These are phyloP conservation scores for Argyrosomus regius DNA, from an alignment of 2,797 vertebrate species.

Conservation along the genomic window DNA sequence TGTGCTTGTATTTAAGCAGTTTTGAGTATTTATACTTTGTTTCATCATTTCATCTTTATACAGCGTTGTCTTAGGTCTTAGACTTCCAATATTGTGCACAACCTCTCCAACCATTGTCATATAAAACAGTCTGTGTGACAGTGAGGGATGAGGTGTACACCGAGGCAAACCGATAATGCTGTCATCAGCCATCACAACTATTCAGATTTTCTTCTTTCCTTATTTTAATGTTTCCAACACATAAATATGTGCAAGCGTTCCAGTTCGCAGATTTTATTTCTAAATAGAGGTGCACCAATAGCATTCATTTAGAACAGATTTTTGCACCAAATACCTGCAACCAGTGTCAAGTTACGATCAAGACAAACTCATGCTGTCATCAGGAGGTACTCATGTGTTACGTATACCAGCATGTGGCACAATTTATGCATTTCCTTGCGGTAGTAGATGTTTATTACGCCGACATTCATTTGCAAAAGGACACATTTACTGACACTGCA, in stretches of 20 bases:
- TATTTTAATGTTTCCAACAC: not conserved
- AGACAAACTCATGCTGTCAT: constrained; percentile 7
- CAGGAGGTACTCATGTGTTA: constrained; percentile 6
- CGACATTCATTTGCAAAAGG: not conserved
- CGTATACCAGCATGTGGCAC: not conserved
- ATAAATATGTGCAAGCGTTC: not conserved
- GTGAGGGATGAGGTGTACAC: not conserved
- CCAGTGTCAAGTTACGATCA: not conserved
- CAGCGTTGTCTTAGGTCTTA: not conserved
- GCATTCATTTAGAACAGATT: not conserved
- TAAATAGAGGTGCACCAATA: not conserved
- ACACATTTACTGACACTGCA: not conserved
- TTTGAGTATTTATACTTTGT: not conserved
- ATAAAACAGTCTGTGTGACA: not conserved
- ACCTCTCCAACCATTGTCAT: not conserved
- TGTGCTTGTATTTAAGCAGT: not conserved
- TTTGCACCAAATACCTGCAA: not conserved
- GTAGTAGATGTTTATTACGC: too few relatives aligned
- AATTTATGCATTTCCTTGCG: not conserved
- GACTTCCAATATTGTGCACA: not conserved
- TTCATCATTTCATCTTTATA: not conserved
- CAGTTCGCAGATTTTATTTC: not conserved
- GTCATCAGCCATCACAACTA: not conserved
- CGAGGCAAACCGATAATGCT: not conserved
- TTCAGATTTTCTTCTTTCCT: not conserved